These are phyloP conservation scores for Sphecodes monilicornis DNA, from an alignment of 2,888 invertebrate species.

Conservation along the genomic window DNA sequence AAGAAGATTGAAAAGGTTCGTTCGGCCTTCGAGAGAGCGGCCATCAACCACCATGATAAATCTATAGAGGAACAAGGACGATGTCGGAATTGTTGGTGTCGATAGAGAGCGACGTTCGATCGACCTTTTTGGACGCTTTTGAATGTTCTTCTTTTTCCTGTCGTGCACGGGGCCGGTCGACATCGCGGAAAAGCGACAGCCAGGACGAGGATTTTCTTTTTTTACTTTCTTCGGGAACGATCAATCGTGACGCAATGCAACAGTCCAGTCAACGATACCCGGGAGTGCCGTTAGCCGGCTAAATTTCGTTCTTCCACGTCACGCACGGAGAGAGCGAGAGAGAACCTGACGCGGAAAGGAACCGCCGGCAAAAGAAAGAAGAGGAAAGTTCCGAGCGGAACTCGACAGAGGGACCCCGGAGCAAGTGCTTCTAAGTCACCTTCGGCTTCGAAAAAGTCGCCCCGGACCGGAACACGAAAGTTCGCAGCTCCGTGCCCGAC, in stretches of 20 bases:
- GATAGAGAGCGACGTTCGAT: constrained; percentile 31
- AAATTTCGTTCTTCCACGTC: constrained; percentile 52
- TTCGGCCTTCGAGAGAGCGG: constrained; percentile 9
- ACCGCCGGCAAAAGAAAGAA: background rate
- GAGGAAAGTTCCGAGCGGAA: constrained; percentile 30
- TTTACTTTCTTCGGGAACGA: constrained; percentile 9
- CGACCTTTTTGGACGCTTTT: constrained; percentile 48
- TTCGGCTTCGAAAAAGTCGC: constrained; percentile 45
- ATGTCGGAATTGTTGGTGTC: constrained; percentile 46
- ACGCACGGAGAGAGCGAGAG: constrained; percentile 9
- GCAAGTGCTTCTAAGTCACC: constrained; percentile 45
- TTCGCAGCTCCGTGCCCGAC: constrained; percentile 34
- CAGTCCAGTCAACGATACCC: constrained; percentile 59
- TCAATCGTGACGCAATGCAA: constrained; percentile 55
- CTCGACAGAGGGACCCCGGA: constrained; percentile 24
- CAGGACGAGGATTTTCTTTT: background rate
- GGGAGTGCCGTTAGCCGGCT: constrained; percentile 53
- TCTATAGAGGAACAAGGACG: constrained; percentile 44
- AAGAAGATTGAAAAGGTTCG: constrained; percentile 30
- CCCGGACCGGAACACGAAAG: constrained; percentile 39
- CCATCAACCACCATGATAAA: constrained; percentile 54
- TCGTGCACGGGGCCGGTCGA: background rate
- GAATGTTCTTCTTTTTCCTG: constrained; percentile 41
- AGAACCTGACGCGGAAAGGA: background rate
- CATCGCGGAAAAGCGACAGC: background rate